phyloP scores from a whole-genome alignment of 1,140 invertebrate species.

The Pseudomyrmex cubaensis region DNA sequence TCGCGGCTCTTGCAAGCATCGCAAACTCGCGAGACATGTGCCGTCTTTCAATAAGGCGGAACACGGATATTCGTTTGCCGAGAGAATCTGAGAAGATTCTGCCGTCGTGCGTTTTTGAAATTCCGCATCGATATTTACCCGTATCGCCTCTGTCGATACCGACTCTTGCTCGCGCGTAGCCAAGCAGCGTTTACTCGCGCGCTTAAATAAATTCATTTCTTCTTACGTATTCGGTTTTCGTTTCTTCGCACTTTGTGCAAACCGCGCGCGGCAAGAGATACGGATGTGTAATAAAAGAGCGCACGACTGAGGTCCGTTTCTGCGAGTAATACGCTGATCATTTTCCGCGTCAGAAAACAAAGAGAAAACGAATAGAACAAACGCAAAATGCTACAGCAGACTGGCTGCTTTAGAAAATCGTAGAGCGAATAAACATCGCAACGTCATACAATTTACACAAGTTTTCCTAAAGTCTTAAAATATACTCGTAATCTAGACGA shows the following conservation, averaged over 20 bases:
- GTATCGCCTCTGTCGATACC: slow-evolving; percentile 35
- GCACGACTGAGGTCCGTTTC: neutral
- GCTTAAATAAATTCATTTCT: slow-evolving; percentile 55
- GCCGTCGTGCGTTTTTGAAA: slow-evolving; percentile 52
- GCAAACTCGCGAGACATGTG: slow-evolving; percentile 40
- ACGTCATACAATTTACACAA: neutral
- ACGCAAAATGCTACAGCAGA: neutral
- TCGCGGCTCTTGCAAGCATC: slow-evolving; percentile 39
- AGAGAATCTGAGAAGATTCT: slow-evolving; percentile 46
- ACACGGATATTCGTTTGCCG: slow-evolving; percentile 31
- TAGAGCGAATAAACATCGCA: neutral
- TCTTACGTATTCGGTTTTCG: slow-evolving; percentile 10
- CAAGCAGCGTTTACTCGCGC: slow-evolving; percentile 22
- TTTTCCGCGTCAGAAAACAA: neutral
- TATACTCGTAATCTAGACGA: neutral
- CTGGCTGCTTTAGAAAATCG: neutral
- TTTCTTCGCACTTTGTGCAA: slow-evolving; percentile 9
- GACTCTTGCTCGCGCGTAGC: slow-evolving; percentile 19
- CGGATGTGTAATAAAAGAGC: slow-evolving; percentile 19
- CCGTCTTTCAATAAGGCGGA: slow-evolving; percentile 50
- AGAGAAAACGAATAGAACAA: slow-evolving; percentile 31
- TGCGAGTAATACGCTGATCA: slow-evolving; percentile 10
- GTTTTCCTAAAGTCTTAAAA: neutral
- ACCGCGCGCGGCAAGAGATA: neutral
- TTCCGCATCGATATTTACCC: slow-evolving; percentile 54